Evolutionary conservation across 2,113 vertebrate species (phyloP), one percentile per base, ranked within the genome.

Genomic region (Megatriorchis doriae): DNA sequence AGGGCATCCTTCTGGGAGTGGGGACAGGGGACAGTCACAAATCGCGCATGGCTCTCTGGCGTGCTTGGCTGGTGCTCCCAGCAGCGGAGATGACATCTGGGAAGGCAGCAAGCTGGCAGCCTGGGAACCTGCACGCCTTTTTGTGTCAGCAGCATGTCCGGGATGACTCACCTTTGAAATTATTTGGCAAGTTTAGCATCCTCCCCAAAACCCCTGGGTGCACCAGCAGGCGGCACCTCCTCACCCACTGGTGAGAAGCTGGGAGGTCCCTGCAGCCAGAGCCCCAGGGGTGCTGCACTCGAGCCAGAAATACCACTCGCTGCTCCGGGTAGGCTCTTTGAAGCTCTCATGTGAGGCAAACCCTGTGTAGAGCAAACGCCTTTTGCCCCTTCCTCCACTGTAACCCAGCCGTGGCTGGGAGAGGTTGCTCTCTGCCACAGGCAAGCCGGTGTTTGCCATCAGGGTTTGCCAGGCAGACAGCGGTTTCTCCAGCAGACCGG

Each of bases 101-200:
- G 68, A 93, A 78, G 68, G 77, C 67, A 88, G 56, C 59, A n/a
- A 62, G 52, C 55, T 1, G 1, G 40, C 36, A 67, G 66, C 58
- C 21, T 34, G 66, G 42, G 31, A 89, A 16, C 63, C 78, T 5
- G 3, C 47, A 78, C 1, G 4, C 61, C 65, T 86, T 81, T 73
- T 34, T 73, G 43, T 93, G 73, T 34, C 77, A 86, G 86, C 55
- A 79, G 42, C 6, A 3, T 47, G 56, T 42, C 78, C 0, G 0
- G 72, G 45, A 86, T 86, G 75, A 78, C 38, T 87, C 78, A 85
- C 40, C 40, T 80, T 59, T 36, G 43, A 81, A 87, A 91, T 91
- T 32, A 74, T 47, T 79, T 11, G 2, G 53, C n/a, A 34, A 62
- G 36, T 82, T 94, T 40, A 86, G 83, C 83, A 91, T 75, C 78